phyloP scores from a whole-genome alignment of 1,140 invertebrate genomes.

The Eriosoma lanigerum region DNA sequence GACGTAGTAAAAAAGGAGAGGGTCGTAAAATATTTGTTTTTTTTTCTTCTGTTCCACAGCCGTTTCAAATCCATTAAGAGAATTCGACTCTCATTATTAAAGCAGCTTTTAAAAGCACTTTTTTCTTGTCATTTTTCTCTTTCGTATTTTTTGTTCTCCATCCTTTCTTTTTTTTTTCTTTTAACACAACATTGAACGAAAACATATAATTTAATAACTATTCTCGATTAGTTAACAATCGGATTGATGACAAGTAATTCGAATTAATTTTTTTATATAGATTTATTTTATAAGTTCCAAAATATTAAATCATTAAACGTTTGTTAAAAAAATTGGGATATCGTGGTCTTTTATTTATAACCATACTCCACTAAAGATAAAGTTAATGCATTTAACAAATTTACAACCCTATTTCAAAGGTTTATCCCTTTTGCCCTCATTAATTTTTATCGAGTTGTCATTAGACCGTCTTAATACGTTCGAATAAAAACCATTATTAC shows the following conservation, averaged over 20 bases:
- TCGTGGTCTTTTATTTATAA: too few species aligned
- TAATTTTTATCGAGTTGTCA: too few species aligned
- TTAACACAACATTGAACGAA: slow-evolving; percentile 30
- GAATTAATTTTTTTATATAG: too few species aligned
- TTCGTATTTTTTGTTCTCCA: background rate
- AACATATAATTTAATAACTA: slow-evolving; percentile 8
- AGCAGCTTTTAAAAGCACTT: background rate
- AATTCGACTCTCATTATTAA: slow-evolving; percentile 20
- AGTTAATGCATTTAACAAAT: too few species aligned
- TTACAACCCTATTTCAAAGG: too few species aligned
- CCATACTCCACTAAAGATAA: too few species aligned
- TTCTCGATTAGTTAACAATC: background rate
- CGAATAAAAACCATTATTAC: too few species aligned
- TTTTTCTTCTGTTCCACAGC: background rate
- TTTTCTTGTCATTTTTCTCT: slow-evolving; percentile 25
- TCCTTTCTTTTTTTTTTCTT: slow-evolving; percentile 55
- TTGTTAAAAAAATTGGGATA: too few species aligned
- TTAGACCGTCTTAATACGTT: too few species aligned
- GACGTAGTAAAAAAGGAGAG: background rate
- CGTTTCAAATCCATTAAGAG: slow-evolving; percentile 22
- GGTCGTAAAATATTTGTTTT: slow-evolving; percentile 2
- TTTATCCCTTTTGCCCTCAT: too few species aligned
- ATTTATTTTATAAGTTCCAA: too few species aligned
- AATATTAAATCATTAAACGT: too few species aligned
- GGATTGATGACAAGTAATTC: slow-evolving; percentile 1